These are phyloP conservation scores for Rhagonycha lutea DNA, from an alignment of 2,888 invertebrate genomes.

Conservation along the genomic window DNA sequence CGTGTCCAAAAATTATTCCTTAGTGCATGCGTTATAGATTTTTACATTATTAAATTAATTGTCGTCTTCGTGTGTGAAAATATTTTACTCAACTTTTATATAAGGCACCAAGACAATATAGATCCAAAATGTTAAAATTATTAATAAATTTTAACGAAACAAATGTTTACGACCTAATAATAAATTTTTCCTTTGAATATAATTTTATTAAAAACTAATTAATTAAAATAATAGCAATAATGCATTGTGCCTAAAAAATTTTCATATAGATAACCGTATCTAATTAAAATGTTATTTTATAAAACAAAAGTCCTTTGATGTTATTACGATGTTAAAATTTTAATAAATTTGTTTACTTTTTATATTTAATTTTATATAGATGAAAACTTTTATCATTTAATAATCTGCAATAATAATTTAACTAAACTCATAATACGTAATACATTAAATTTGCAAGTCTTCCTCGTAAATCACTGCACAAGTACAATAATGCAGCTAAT, in stretches of 20 bases:
- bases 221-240: neutral
- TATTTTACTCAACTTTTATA: neutral
- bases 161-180: neutral
- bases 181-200: neutral
- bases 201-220: neutral
- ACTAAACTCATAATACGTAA: neutral
- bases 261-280: neutral
- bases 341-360: neutral
- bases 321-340: neutral
- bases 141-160: neutral
- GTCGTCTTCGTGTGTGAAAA: neutral
- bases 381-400: neutral
- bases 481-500: neutral
- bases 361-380: no score
- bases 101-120: neutral
- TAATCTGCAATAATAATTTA: neutral
- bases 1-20: constrained; percentile 8
- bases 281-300: neutral
- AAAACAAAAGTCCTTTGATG: neutral
- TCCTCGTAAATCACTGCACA: neutral
- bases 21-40: constrained; percentile 6
- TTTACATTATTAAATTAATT: constrained; percentile 10
- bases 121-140: neutral
- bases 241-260: neutral
- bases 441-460: neutral